A percentile compares a stretch with the other conserved stretches of the same genome.
Evolutionary conservation across 2,888 invertebrate genomes (phyloP).

Genomic region (Macrosoma leucophasiata): DNA sequence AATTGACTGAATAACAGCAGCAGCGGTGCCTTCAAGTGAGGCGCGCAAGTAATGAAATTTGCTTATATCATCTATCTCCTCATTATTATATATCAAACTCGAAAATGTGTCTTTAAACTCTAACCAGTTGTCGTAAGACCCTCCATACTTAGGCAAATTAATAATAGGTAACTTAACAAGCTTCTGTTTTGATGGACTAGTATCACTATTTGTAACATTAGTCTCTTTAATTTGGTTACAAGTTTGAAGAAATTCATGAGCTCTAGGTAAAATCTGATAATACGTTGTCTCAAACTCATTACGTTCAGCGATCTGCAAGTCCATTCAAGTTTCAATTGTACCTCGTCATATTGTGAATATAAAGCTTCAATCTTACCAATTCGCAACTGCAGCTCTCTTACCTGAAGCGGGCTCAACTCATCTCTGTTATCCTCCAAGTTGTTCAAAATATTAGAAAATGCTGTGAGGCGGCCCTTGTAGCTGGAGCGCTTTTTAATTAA

Average conservation of each 20-base stretch:
- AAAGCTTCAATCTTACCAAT: no score
- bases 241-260: neutral
- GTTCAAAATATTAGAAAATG: no score
- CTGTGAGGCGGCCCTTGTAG: no score
- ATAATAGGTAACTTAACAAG: slow-evolving; percentile 24
- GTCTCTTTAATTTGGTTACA: neutral
- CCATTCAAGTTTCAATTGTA: no score
- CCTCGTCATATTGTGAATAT: no score
- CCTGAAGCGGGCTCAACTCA: no score
- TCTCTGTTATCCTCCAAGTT: no score
- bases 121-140: slow-evolving; percentile 24
- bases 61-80: slow-evolving; percentile 25
- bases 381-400: no score
- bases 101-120: slow-evolving; percentile 25
- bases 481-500: no score
- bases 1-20: slow-evolving; percentile 23
- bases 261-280: neutral
- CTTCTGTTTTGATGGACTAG: neutral
- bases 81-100: slow-evolving; percentile 25
- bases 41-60: slow-evolving; percentile 27
- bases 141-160: slow-evolving; percentile 23
- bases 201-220: neutral
- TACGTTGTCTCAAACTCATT: neutral
- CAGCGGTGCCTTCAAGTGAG: slow-evolving; percentile 24
- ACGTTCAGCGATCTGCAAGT: no score